phyloP scores from a whole-genome alignment of 2,113 vertebrate genomes.

The Phocoena phocoena region DNA sequence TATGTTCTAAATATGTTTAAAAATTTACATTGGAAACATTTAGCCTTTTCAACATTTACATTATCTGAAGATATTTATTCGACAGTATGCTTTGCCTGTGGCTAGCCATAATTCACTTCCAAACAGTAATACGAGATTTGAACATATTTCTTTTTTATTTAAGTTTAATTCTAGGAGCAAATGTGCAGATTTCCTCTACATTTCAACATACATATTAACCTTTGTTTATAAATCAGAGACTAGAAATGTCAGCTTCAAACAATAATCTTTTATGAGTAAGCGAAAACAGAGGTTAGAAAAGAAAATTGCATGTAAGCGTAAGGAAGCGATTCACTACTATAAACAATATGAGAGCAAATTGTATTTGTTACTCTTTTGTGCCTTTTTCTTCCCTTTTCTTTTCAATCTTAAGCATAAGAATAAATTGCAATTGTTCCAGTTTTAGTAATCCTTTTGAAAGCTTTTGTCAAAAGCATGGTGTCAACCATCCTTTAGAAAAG shows the following conservation, averaged over 20 bases:
- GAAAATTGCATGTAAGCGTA: neutral
- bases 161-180: slow-evolving; percentile 25
- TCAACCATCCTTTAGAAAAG: neutral
- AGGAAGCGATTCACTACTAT: neutral
- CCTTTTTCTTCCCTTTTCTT: neutral
- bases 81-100: neutral
- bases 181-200: neutral
- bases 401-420: neutral
- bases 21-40: neutral
- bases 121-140: neutral
- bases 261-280: neutral
- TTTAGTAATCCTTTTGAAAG: neutral
- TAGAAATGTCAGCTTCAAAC: neutral
- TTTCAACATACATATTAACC: neutral
- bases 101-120: neutral
- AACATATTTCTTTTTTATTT: neutral
- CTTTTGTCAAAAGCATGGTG: neutral
- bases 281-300: neutral
- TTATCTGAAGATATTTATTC: neutral
- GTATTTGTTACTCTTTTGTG: neutral
- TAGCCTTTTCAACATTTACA: neutral
- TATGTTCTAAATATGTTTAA: neutral
- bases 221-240: neutral
- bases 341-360: neutral
- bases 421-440: neutral